These are phyloP conservation scores for Hyppa rectilinea DNA, from an alignment of 2,888 invertebrate species.

Conservation along the genomic window DNA sequence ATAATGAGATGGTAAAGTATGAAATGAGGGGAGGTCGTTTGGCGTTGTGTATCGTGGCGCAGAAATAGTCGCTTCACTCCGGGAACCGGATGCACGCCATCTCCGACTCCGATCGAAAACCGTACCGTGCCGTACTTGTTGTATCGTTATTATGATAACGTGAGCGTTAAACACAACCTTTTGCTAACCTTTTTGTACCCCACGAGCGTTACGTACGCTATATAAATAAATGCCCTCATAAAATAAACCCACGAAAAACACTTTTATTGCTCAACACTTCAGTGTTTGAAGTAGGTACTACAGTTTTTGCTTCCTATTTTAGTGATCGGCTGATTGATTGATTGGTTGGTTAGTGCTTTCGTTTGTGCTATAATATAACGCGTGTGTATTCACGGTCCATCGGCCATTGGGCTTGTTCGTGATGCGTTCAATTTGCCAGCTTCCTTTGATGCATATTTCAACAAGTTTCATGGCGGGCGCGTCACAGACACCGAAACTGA, in stretches of 20 bases:
- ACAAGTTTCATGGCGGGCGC: slow-evolving; percentile 72
- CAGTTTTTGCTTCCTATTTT: slow-evolving; percentile 45
- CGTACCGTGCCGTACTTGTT: slow-evolving; percentile 56
- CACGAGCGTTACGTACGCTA: slow-evolving; percentile 26
- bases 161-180: slow-evolving; percentile 44
- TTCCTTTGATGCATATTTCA: slow-evolving; percentile 83
- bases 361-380: slow-evolving; percentile 58
- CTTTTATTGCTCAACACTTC: slow-evolving; percentile 48
- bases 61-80: slow-evolving; percentile 67
- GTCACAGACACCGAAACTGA: slow-evolving; percentile 61
- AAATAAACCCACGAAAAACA: slow-evolving; percentile 44
- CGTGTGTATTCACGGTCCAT: slow-evolving; percentile 68
- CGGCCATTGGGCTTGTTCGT: slow-evolving; percentile 70
- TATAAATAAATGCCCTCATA: slow-evolving; percentile 39
- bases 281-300: slow-evolving; percentile 34
- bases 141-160: slow-evolving; percentile 63
- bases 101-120: slow-evolving; percentile 72
- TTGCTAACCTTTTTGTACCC: slow-evolving; percentile 42
- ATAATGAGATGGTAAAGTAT: slow-evolving; percentile 69
- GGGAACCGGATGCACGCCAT: slow-evolving; percentile 75
- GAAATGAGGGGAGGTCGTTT: slow-evolving; percentile 67
- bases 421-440: slow-evolving; percentile 76
- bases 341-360: slow-evolving; percentile 64
- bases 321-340: slow-evolving; percentile 51
- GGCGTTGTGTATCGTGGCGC: slow-evolving; percentile 59